Evolutionary conservation across 2,113 vertebrate species (phyloP).

Genomic region (Elaphurus davidianus): DNA sequence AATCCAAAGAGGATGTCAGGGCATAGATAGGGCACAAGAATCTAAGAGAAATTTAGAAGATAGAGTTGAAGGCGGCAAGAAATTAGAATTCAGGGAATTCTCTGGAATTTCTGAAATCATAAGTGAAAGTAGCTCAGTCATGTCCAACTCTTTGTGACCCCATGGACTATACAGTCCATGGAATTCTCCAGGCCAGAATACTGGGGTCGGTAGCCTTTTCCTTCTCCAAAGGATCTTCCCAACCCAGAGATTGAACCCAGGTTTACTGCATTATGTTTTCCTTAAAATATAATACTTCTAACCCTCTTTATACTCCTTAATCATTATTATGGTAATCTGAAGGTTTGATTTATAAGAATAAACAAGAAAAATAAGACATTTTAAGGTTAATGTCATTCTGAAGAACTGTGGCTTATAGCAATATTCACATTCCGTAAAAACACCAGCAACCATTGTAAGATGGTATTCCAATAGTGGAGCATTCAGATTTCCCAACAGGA

Average conservation of each 20-base stretch:
- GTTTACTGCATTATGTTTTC: neutral
- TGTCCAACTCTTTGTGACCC: neutral
- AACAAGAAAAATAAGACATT: neutral
- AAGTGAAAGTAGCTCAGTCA: neutral
- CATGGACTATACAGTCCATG: neutral
- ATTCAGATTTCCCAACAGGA: neutral
- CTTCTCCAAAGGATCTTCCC: neutral
- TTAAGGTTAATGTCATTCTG: neutral
- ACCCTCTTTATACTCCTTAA: neutral
- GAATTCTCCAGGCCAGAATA: neutral
- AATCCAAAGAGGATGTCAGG: neutral
- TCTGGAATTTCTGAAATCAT: neutral
- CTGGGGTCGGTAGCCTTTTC: neutral
- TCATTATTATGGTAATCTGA: neutral
- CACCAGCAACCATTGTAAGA: neutral
- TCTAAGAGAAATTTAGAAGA: neutral
- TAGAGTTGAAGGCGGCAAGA: neutral
- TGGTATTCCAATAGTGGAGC: neutral
- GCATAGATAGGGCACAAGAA: fast-evolving
- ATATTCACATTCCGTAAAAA: neutral
- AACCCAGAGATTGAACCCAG: neutral
- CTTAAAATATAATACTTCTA: neutral
- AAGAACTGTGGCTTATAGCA: neutral
- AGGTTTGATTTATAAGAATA: neutral
- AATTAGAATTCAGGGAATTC: neutral